Base-by-base conservation (phyloP, 2,888 invertebrate genomes). In the Pollenia angustigena region DNA sequence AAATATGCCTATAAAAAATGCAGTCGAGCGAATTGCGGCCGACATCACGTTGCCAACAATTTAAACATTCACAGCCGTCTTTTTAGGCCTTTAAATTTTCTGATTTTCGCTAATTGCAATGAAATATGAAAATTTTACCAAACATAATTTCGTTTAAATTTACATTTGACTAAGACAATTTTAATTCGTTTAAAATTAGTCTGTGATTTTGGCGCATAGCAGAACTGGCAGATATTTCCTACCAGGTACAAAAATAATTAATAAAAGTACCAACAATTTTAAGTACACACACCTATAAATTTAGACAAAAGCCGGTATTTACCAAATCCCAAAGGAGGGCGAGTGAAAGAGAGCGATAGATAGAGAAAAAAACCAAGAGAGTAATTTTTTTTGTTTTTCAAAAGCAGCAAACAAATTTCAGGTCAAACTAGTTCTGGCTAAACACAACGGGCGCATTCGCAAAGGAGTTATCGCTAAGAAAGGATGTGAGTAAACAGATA, bases 341-440 rank as follows among this genome's bases (percentile, higher is more conserved):
- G 48, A 52, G 46, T 42, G 32, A 62, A 40, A 68, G 52, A 16
- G 14, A 50, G 46, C 64, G 18, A 72, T 50, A 56, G 56, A 44
- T 1, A 69, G 14, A 64, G 11, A 79, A 50, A 23, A 2, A 42
- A n/a, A 32, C 4, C 14, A 32, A 58, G 64, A 83, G 32, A 74
- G 71, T 12, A 32, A 32, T 32, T 32, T 32, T 4, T 23, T 23
- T 23, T 23, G 18, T 23, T 23, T 4, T 32, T 50, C 32, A 52
- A 40, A 74, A 58, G 68, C 58, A 85, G 62, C 58, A 74, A 52
- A 81, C 58, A 42, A 79, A 76, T 81, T 88, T 88, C 88, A 89
- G 81, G 88, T 89, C 87, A 88, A 88, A 89, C 89, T 80, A 84
- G 88, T 89, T 89, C 85, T 88, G 64, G 60, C 66, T 62, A 60